Percentiles rank a stretch among this genome's conserved stretches.
phyloP scores from a whole-genome alignment of 1,140 invertebrate genomes.

The Drosophila ananassae region DNA sequence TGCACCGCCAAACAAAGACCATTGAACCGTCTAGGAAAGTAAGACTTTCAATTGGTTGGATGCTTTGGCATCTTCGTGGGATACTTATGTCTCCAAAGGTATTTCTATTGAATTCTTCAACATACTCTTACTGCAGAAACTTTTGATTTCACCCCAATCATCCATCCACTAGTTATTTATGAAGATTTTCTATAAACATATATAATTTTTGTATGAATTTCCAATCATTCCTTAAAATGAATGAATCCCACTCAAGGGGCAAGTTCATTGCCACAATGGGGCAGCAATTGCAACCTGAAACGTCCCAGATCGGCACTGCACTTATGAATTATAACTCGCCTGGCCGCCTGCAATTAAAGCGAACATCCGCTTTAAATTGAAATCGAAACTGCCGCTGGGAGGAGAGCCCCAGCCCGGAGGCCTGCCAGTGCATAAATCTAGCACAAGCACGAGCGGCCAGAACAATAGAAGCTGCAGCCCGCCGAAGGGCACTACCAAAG shows the following conservation, averaged over 20 bases:
- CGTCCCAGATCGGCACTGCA: constrained; percentile 29
- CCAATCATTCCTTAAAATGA: constrained; percentile 10
- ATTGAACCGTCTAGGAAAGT: constrained; percentile 55
- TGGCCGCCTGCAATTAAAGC: constrained; percentile 59
- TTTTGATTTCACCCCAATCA: too few species aligned
- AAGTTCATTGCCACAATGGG: constrained; percentile 65
- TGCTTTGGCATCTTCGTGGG: constrained; percentile 10
- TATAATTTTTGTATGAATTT: neutral
- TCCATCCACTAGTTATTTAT: neutral
- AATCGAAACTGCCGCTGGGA: constrained; percentile 67
- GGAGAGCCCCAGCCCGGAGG: neutral
- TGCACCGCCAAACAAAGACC: constrained; percentile 49
- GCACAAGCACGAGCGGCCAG: constrained; percentile 76
- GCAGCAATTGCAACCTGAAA: constrained; percentile 47
- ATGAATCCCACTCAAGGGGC: constrained; percentile 39
- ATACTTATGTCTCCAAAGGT: neutral
- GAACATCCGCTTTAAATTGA: constrained; percentile 74
- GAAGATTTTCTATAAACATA: neutral
- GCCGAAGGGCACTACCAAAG: constrained; percentile 22
- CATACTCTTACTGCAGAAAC: too few species aligned
- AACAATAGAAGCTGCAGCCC: constrained; percentile 56
- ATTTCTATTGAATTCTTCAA: neutral
- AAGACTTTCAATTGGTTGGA: constrained; percentile 5
- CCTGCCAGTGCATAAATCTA: constrained; percentile 66
- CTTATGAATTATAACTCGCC: constrained; percentile 63